These are phyloP conservation scores for Neopipo cinnamomea DNA, from an alignment of 2,113 vertebrate species.

Conservation along the genomic window DNA sequence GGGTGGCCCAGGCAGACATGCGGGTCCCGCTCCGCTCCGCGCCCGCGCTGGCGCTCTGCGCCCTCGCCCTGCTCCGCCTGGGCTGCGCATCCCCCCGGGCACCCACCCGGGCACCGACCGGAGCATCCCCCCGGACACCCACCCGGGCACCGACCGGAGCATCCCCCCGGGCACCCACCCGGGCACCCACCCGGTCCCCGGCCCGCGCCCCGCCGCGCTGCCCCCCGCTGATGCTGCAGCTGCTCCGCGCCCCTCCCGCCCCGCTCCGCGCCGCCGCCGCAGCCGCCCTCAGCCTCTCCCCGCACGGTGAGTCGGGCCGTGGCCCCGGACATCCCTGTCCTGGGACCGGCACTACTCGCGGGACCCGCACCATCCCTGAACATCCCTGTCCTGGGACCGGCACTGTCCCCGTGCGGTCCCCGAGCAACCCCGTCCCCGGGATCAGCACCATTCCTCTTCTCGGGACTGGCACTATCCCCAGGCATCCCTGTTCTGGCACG, in stretches of 20 bases:
- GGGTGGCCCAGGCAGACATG: not conserved
- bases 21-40: not conserved
- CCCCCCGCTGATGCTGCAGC: slow-evolving; percentile 81
- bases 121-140: not conserved
- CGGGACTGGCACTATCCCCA: too few species aligned
- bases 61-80: not conserved
- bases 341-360: not conserved
- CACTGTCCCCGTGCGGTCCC: too few species aligned
- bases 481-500: too few species aligned
- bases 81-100: not conserved
- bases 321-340: not conserved
- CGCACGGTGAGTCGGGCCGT: slow-evolving; percentile 75
- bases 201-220: not conserved
- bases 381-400: not conserved
- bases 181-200: not conserved
- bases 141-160: not conserved
- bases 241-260: slow-evolving; percentile 66
- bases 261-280: slow-evolving; percentile 56
- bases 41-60: not conserved
- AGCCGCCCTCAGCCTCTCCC: slow-evolving; percentile 78
- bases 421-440: too few species aligned
- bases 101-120: not conserved
- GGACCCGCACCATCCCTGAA: not conserved
- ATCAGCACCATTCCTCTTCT: too few species aligned
- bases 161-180: not conserved